Base-by-base conservation (phyloP, 2,888 invertebrate species). In the Junonia oenone region DNA sequence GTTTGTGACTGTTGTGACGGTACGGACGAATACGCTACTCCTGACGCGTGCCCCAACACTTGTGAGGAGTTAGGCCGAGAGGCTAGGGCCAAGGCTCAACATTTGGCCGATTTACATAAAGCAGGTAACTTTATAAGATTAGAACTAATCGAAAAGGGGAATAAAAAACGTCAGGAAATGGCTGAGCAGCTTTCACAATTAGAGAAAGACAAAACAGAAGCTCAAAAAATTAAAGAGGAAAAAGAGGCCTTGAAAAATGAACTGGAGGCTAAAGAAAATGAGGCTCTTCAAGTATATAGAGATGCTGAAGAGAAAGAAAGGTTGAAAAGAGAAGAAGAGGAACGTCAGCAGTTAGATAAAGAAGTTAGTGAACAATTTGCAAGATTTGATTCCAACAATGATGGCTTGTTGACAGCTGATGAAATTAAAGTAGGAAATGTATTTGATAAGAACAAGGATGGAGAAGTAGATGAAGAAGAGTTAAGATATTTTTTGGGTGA, bases 1-100 rank as follows among this genome's bases (percentile, higher is more conserved):
- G 93, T 98, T 52, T 99, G 99, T 84, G 99, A 98, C 78, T 98
- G 98, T 71, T 97, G 97, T 81, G 98, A 98, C 84, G 95, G 95
- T 6, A 95, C 94, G 60, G 98, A 98, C 76, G 97, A 98, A 75
- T 96, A 98, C 71, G 84, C 91, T 0, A 86, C 88, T 15, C 80
- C 89, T 11, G 81, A 81, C n/a, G 78, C 87, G 4, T 98, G 98
- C 75, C 64, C 86, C 0, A 95, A 98, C 76, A 95, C 92, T 55
- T 98, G 98, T 75, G 91, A 93, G 56, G 96, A 97, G 72, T 81
- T 98, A 51, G 96, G 96, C 0, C 91, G 91, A 64, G 94, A 94
- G 64, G 97, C 96, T 0, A 91, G 94, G 62, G 92, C 94, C 47
- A 93, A 94, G 66, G 95, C 95, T 0, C 94, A 95, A 67, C 92